Conservation (phyloP, 2,113 vertebrate genomes). For the Eublepharis macularius region DNA sequence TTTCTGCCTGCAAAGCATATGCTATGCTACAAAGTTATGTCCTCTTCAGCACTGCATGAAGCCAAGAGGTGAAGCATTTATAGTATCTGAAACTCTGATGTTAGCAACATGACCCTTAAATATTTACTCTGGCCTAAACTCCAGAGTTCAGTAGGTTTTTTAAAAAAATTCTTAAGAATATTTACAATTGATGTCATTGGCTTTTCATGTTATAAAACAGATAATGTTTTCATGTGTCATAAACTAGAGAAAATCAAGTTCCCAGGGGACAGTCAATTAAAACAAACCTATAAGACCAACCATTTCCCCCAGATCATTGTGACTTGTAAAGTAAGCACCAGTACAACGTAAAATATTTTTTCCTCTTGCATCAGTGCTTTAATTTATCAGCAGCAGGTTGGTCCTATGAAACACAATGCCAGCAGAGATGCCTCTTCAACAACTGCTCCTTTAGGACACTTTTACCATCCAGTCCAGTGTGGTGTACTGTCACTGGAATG, state of each 20-base stretch:
- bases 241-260: background rate
- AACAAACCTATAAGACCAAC: background rate
- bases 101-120: background rate
- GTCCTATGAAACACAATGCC: constrained; percentile 9
- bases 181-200: background rate
- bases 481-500: background rate
- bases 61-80: background rate
- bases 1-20: background rate
- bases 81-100: background rate
- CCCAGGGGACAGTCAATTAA: background rate
- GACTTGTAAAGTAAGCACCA: background rate
- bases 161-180: background rate
- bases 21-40: background rate
- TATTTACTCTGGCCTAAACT: background rate
- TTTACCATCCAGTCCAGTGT: background rate
- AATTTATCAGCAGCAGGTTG: background rate
- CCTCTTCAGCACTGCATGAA: background rate
- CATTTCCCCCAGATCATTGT: background rate
- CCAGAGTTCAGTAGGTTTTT: background rate
- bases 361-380: background rate
- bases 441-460: background rate
- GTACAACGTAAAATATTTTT: background rate
- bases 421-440: background rate
- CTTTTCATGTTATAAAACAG: background rate
- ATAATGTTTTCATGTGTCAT: too few relatives aligned